phyloP scores from a whole-genome alignment of 2,888 invertebrate species.

The Sphinx pinastri region DNA sequence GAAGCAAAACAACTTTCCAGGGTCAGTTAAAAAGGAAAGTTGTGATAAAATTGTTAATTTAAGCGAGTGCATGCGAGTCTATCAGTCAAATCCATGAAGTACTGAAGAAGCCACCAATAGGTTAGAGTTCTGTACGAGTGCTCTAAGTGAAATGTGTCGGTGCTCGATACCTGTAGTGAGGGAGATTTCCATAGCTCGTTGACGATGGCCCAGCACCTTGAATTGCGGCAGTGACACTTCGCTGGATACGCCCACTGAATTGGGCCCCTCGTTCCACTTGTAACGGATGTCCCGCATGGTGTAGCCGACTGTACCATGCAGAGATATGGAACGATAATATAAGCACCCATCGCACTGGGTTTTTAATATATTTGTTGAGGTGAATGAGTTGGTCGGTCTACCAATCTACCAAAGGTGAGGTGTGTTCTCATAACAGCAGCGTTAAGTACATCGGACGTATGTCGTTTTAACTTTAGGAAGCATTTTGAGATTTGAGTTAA shows the following conservation, averaged over 20 bases:
- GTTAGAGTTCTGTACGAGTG: conserved; percentile 32
- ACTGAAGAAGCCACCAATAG: conserved; percentile 35
- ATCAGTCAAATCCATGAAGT: conserved; percentile 33
- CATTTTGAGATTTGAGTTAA: conserved; percentile 45
- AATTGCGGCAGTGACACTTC: conserved; percentile 98
- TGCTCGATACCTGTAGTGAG: conserved; percentile 93
- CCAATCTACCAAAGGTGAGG: conserved; percentile 54
- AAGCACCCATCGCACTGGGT: conserved; percentile 82
- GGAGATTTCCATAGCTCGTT: conserved; percentile 96
- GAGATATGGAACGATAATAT: conserved; percentile 78
- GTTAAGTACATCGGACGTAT: conserved; percentile 38
- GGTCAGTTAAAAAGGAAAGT: conserved; percentile 38
- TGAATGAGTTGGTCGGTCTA: conserved; percentile 48
- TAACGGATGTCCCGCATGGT: conserved; percentile 98
- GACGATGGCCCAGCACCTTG: conserved; percentile 97
- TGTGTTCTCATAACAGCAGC: conserved; percentile 44
- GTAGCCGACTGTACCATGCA: conserved; percentile 94
- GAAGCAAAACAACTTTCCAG: conserved; percentile 29
- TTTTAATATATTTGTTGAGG: conserved; percentile 58
- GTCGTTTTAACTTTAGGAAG: conserved; percentile 43
- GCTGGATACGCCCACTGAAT: conserved; percentile 96
- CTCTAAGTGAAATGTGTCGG: conserved; percentile 34
- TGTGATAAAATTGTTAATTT: conserved; percentile 15
- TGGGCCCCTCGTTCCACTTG: conserved; percentile 97
- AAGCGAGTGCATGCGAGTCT: conserved; percentile 52